Base-by-base conservation (phyloP, 2,113 vertebrate species). In the Panurus biarmicus region DNA sequence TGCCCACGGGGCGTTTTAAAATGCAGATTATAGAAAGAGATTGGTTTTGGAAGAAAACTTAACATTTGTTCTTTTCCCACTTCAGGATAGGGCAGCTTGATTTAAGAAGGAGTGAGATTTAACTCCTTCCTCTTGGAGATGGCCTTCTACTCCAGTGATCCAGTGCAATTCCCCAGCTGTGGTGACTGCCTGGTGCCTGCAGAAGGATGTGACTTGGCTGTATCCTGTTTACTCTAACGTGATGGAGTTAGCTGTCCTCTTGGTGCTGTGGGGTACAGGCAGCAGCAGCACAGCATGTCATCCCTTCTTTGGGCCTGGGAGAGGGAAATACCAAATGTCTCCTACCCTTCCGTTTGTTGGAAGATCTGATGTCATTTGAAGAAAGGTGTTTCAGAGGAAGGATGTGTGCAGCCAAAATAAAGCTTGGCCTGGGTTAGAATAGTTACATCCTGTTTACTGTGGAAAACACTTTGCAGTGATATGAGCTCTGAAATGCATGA, bases 311-410 rank as follows among this genome's bases (percentile, higher is more conserved):
- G 74, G 56, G 60, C 70, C 36, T 0, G 0, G 16, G 31, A 54
- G 77, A 70, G 87, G 91, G 70, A 89, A 92, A 54, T 54, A n/a
- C 81, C 85, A 24, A 18, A 2, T 62, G 87, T 82, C 77, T 89
- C 50, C 71, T 47, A 50, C 29, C 38, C 3, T 48, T 61, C 56
- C 2, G 19, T 57, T 65, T 1, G 6, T 60, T 2, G 31, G 88
- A 67, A 90, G 73, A 57, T 56, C 56, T 83, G 93, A 87, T 95
- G 87, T 89, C 33, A 87, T 80, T 50, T 57, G 20, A 80, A 93
- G 67, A 93, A 91, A 95, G 96, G 87, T 97, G 94, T 93, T 95
- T 85, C 25, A 11, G 76, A 88, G 94, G 93, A 96, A 95, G 96
- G 91, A 96, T 93, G 82, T 90, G 7, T 38, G 75, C 4, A 38